Evolutionary conservation across 2,113 vertebrate species (phyloP).

Genomic region (Mustelus asterias): DNA sequence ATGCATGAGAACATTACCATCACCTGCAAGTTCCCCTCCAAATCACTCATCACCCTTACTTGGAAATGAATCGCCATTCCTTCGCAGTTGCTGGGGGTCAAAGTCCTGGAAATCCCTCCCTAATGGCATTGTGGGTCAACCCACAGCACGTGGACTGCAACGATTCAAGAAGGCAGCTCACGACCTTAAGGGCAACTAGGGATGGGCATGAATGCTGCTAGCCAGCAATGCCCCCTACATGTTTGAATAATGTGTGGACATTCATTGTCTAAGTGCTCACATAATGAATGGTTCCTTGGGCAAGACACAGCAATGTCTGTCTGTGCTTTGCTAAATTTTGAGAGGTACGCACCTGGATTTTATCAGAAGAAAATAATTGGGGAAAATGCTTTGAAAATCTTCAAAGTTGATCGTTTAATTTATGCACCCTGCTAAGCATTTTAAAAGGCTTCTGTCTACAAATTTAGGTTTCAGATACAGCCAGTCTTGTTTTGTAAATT

Average conservation of each 20-base stretch:
- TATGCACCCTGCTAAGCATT: not conserved
- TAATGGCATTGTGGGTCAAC: too few relatives aligned
- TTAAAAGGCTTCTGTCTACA: not conserved
- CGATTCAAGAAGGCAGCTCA: too few relatives aligned
- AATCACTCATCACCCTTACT: too few relatives aligned
- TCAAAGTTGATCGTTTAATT: slow-evolving; percentile 15
- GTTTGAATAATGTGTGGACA: not conserved
- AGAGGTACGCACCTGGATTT: slow-evolving; percentile 9
- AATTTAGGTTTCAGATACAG: not conserved
- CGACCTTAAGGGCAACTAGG: too few relatives aligned
- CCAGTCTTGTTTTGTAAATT: not conserved
- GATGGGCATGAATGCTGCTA: too few relatives aligned
- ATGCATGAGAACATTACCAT: too few relatives aligned
- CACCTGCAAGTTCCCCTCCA: too few relatives aligned
- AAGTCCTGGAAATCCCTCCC: too few relatives aligned
- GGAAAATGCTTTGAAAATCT: slow-evolving; percentile 18
- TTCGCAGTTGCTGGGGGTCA: too few relatives aligned
- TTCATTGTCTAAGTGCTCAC: not conserved
- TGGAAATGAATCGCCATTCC: too few relatives aligned
- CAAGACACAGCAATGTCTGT: not conserved
- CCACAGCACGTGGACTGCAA: too few relatives aligned
- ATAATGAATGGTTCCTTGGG: not conserved
- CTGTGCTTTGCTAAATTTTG: not conserved
- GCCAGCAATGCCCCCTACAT: not conserved
- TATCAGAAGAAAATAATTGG: slow-evolving; percentile 21